Base-by-base conservation (phyloP, 2,113 vertebrate genomes). In the Alligator sinensis region DNA sequence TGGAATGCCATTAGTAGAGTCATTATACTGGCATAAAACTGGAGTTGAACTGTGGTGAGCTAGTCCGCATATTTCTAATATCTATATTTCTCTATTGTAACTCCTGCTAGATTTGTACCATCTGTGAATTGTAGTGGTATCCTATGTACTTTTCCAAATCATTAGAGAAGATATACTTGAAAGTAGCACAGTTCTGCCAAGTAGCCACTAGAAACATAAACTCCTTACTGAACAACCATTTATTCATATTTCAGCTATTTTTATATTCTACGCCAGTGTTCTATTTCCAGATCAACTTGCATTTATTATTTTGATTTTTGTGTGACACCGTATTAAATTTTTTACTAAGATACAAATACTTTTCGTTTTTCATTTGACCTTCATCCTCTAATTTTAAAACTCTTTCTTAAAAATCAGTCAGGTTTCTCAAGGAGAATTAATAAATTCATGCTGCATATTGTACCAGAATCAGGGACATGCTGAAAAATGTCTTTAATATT, bases 121-220 rank as follows among this genome's bases (percentile, higher is more conserved):
- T 55, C 80, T 87, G 16, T 76, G 19, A 80, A 83, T 92, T 92
- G 54, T 2, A 55, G 30, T 70, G 34, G 34, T 34, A 34, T 70
- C 16, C 10, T 70, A 66, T 16, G 63, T 28, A 66, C 63, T 28
- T 66, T 28, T 61, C 3, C 81, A 88, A 82, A 64, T 30, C 0
- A 4, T 80, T 87, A 76, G 21, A 78, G 81, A 87, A 70, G 24
- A 82, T 77, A 64, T 91, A 79, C 10, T 79, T 86, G 25, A 92
- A 8, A n/a, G 25, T 66, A n/a, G 27, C 63, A 28, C n/a, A 66
- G 14, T 16, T 66, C 28, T 28, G 63, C 63, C 27, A 66, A n/a
- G 27, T 66, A n/a, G 27, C 63, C 55, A 27, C 19, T 83, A 75
- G 28, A 57, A 1, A 10, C 4, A 3, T 25, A 64, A 82, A 12